Base-by-base conservation (phyloP, 92 coral and sea anemone species). In the Montipora capitata region DNA sequence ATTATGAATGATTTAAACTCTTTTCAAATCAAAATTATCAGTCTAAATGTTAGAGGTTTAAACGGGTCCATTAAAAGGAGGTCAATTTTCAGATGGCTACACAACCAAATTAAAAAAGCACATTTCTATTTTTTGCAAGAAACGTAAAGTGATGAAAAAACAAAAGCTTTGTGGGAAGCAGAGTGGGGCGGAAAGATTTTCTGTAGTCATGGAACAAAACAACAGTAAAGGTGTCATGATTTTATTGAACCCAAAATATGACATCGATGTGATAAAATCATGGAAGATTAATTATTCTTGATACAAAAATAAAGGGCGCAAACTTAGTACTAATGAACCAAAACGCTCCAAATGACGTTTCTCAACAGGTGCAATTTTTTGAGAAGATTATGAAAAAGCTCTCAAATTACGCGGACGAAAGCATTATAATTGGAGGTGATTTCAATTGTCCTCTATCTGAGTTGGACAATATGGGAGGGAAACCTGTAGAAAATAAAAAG, bases 161-260 rank as follows among this genome's bases (percentile, higher is more conserved):
- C 52, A 77, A 17, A 41, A 5, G 39, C 56, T 13, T 7, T 15
- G 2, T 77, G 82, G 69, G 52, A 44, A 58, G 45, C 82, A 8
- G 82, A 77, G 39, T 58, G 82, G 82, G 70, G 54, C 7, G 82
- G 82, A 77, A 40, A 77, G n/a, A 58, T 77, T 40, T 77, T 58
- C 38, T 38, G 54, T 35, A 77, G 82, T 40, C 82, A 77, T 38
- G 82, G 82, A 58, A 77, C 82, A 58, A 74, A 59, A 45, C 69
- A 59, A 12, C 57, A 27, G 1, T 0, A 20, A 20, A 20, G 52
- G 82, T n/a, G 69, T 65, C 40, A 58, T 77, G 69, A 77, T 77
- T 77, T 59, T 77, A 9, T 2, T 57, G 13, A 77, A 65, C 13
- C 66, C 66, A 39, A 64, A 38, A 14, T 44, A 39, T 11, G 70